Base-by-base conservation (phyloP, 2,113 vertebrate genomes). In the Cryptoleucopteryx plumbea region DNA sequence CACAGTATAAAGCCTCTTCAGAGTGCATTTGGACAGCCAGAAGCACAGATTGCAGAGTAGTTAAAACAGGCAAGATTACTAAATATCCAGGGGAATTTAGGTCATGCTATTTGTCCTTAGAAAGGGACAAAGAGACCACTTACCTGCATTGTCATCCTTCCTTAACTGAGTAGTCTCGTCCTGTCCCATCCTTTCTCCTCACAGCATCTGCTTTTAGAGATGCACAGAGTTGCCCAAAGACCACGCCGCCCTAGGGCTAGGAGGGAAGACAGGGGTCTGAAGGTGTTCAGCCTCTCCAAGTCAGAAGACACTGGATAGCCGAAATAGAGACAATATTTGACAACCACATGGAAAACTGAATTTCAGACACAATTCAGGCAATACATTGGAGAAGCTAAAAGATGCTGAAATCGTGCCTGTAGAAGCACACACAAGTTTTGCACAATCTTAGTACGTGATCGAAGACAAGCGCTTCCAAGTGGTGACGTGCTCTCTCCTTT, bases 131-230 rank as follows among this genome's bases (percentile, higher is more conserved):
- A 18, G 36, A 31, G 31, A 47, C 8, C 38, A 19, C 22, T 14
- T 3, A 20, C 15, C 40, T 48, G 47, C 2, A 0, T 0, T 26
- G 31, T 1, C 11, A 40, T 2, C 61, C 53, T 55, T 67, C 65
- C 43, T 55, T 55, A n/a, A 14, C 45, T 5, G 2, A 23, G 14
- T 15, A 42, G 27, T 4, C 16, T 13, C 2, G 15, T 50, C 65
- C 84, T 22, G 8, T 13, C 42, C 63, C 38, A 8, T 16, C 65
- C 38, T 18, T 75, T 31, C 66, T 42, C 32, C 61, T 63, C 14
- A 27, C 36, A 58, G 25, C 7, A 61, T 10, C 63, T 63, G 65
- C 27, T 40, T 40, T 7, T 2, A 20, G 21, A 67, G 18, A 32
- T 8, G 55, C 45, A 23, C 5, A 20, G 8, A 66, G 29, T 0